Base-by-base conservation (phyloP, 2,797 vertebrate species). In the Ispidina lecontei region DNA sequence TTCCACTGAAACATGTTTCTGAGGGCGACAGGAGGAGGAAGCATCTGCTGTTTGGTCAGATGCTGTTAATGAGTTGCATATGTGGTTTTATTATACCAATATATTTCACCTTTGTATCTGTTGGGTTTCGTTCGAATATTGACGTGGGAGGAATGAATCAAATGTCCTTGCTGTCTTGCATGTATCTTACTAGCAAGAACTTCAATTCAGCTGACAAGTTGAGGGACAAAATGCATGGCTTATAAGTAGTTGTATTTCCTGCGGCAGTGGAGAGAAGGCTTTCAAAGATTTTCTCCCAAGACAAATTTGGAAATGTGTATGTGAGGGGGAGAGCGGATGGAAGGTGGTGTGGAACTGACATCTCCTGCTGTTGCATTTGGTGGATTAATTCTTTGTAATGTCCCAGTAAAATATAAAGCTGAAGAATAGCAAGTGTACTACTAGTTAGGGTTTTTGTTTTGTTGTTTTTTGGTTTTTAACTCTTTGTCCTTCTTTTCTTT, bases 31-130 rank as follows among this genome's bases (percentile, higher is more conserved):
- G 85, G 80, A 80, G 68, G 64, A 93, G 74, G 71, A 87, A 90
- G 54, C 37, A 83, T 80, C 87, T 96, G 56, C 69, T 91, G 26
- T 88, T 94, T 73, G 74, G 54, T 90, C 62, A 94, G 54, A 65
- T 87, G 55, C 55, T 92, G 55, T 80, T 93, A 78, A 80, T 41
- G 51, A 65, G 39, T 37, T 91, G 39, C 29, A 7, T 72, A 43
- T 74, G 90, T 84, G 68, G 49, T 54, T 91, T 81, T 26, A 70
- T 71, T 82, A 43, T 77, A 44, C n/a, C 60, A 25, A 23, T 58
- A 12, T 59, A 51, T 84, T 92, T 87, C 65, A 84, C 84, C 64
- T 91, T 90, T 89, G 25, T 78, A 29, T 91, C 69, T 89, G 20
- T 28, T 89, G 26, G 8, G 14, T 89, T 90, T 84, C 39, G 21